These are phyloP conservation scores for Lycophotia porphyrea DNA, from an alignment of 2,888 invertebrate genomes.

Conservation along the genomic window DNA sequence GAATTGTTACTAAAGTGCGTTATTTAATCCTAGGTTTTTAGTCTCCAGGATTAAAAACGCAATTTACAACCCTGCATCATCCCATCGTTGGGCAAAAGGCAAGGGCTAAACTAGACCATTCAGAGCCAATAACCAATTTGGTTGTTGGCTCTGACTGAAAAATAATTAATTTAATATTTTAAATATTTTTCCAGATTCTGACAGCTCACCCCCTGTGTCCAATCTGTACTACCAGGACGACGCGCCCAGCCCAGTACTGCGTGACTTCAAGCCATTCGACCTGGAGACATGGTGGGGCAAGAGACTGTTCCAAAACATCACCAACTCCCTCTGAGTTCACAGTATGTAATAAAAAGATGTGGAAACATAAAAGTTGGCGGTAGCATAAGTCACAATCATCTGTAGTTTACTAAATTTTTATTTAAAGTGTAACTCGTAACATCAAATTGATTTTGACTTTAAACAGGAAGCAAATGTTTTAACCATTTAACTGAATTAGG, in stretches of 20 bases:
- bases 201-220: conserved; percentile 84
- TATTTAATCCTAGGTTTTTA: too few species aligned
- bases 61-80: too few species aligned
- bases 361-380: conserved; percentile 78
- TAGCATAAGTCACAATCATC: conserved; percentile 89
- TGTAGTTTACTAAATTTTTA: conserved; percentile 87
- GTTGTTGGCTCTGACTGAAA: neutral
- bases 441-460: conserved; percentile 18
- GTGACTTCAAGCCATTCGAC: conserved; percentile 97
- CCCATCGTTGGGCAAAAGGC: neutral
- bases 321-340: conserved; percentile 92
- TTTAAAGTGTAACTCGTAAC: conserved; percentile 51
- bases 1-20: too few species aligned
- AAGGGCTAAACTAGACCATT: too few species aligned
- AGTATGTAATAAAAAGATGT: conserved; percentile 48
- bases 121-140: too few species aligned
- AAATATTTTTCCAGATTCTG: conserved; percentile 76
- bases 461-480: conserved; percentile 40
- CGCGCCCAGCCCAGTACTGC: conserved; percentile 92
- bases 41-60: too few species aligned
- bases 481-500: conserved; percentile 44
- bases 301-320: conserved; percentile 95
- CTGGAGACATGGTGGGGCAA: conserved; percentile 98
- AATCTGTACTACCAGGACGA: conserved; percentile 93
- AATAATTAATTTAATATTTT: neutral